Conservation (phyloP, 2,113 vertebrate genomes). For the Motacilla alba region DNA sequence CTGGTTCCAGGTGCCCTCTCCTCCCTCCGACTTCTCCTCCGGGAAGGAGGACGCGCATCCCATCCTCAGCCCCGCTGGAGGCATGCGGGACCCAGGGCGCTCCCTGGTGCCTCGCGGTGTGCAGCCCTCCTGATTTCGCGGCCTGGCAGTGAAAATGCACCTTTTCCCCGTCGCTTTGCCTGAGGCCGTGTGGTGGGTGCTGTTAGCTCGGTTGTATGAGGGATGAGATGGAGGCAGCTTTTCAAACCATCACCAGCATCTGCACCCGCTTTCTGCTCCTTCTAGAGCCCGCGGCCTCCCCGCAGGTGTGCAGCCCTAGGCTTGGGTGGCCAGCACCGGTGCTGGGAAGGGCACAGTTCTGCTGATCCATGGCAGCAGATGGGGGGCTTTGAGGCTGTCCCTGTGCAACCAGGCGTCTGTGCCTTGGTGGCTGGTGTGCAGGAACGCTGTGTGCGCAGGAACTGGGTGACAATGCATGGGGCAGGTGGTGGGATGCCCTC, state of each 20-base stretch:
- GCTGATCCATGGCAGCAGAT: neutral
- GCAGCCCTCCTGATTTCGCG: neutral
- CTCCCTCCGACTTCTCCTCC: neutral
- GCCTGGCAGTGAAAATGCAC: neutral
- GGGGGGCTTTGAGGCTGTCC: neutral
- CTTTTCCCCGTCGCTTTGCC: fast-evolving
- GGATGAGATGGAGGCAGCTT: neutral
- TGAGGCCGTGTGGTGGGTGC: neutral
- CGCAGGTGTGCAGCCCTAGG: fast-evolving
- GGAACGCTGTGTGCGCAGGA: fast-evolving
- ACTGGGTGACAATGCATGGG: neutral
- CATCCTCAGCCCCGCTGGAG: no score
- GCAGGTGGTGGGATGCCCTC: neutral
- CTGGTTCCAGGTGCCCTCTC: fast-evolving
- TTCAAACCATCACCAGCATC: neutral
- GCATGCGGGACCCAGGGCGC: neutral
- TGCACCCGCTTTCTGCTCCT: fast-evolving
- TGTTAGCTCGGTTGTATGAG: fast-evolving
- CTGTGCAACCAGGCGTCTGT: fast-evolving
- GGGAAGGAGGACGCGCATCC: neutral
- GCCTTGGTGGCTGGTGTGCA: fast-evolving
- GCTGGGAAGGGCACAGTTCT: neutral
- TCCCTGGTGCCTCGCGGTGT: neutral
- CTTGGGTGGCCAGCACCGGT: neutral
- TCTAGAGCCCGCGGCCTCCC: neutral